Evolutionary conservation across 2,888 invertebrate species (phyloP).

Genomic region (Elgonia sp.): DNA sequence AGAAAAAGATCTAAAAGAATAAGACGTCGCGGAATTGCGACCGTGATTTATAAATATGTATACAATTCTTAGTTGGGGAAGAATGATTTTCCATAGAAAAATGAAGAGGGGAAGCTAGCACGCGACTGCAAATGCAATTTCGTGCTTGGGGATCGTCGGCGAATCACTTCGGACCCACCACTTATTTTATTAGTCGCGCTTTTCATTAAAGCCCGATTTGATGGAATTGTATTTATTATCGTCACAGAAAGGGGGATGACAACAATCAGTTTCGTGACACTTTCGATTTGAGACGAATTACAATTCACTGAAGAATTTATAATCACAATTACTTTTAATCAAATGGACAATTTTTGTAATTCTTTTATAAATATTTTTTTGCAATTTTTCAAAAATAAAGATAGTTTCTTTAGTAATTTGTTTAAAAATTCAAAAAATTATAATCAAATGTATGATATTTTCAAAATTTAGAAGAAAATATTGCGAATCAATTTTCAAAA

Average conservation of each 20-base stretch:
- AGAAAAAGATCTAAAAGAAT: constrained; percentile 82
- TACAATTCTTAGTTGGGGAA: constrained; percentile 53
- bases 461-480: too few relatives aligned
- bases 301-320: constrained; percentile 42
- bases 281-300: constrained; percentile 59
- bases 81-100: constrained; percentile 68
- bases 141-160: constrained; percentile 78
- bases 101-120: constrained; percentile 59
- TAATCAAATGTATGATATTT: too few relatives aligned
- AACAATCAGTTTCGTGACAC: constrained; percentile 69
- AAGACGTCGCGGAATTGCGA: constrained; percentile 68
- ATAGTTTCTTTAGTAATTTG: too few relatives aligned
- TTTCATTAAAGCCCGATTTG: constrained; percentile 84
- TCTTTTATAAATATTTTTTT: too few relatives aligned
- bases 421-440: too few relatives aligned
- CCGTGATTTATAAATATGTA: constrained; percentile 80
- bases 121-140: constrained; percentile 81
- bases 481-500: too few relatives aligned
- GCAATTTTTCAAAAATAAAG: too few relatives aligned
- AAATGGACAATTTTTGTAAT: too few relatives aligned
- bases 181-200: constrained; percentile 85
- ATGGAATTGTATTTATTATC: constrained; percentile 84
- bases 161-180: constrained; percentile 81
- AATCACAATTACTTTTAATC: too few relatives aligned
- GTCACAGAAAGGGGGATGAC: constrained; percentile 66